phyloP scores from a whole-genome alignment of 2,888 invertebrate genomes.

The Augochlorella aurata region DNA sequence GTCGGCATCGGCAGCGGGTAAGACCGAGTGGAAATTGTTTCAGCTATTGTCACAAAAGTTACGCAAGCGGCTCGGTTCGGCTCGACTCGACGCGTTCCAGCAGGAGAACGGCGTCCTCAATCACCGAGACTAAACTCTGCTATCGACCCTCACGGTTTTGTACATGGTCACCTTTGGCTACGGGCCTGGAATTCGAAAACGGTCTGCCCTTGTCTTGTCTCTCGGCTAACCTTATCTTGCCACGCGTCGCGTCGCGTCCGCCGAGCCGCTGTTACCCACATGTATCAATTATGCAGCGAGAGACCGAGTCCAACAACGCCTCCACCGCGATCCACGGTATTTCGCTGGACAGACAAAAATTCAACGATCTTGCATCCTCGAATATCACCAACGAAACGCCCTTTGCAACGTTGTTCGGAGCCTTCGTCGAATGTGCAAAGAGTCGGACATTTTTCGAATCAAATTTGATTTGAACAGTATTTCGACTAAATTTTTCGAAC shows the following conservation, averaged over 20 bases:
- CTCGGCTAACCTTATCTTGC: background rate
- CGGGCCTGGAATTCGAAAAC: conserved; percentile 57
- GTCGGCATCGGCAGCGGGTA: background rate
- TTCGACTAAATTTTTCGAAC: too few relatives aligned
- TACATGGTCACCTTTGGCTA: conserved; percentile 53
- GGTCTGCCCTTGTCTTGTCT: conserved; percentile 41
- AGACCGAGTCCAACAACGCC: background rate
- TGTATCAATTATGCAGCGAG: conserved; percentile 1
- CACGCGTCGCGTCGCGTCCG: background rate
- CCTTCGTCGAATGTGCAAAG: too few relatives aligned
- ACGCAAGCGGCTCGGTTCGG: conserved; percentile 41
- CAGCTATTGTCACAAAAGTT: conserved; percentile 47
- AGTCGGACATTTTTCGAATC: too few relatives aligned
- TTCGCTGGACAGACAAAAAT: too few relatives aligned
- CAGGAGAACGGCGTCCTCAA: conserved; percentile 54
- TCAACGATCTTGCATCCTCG: too few relatives aligned
- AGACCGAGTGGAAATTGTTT: conserved; percentile 25
- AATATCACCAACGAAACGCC: too few relatives aligned
- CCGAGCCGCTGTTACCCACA: background rate
- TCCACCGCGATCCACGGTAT: background rate
- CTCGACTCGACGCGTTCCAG: conserved; percentile 36
- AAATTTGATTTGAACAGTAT: too few relatives aligned
- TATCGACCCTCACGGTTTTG: conserved; percentile 58
- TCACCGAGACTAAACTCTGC: conserved; percentile 50
- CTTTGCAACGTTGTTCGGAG: background rate